These are phyloP conservation scores for Triops longicaudatus DNA, from an alignment of 1,140 invertebrate genomes.

Conservation along the genomic window DNA sequence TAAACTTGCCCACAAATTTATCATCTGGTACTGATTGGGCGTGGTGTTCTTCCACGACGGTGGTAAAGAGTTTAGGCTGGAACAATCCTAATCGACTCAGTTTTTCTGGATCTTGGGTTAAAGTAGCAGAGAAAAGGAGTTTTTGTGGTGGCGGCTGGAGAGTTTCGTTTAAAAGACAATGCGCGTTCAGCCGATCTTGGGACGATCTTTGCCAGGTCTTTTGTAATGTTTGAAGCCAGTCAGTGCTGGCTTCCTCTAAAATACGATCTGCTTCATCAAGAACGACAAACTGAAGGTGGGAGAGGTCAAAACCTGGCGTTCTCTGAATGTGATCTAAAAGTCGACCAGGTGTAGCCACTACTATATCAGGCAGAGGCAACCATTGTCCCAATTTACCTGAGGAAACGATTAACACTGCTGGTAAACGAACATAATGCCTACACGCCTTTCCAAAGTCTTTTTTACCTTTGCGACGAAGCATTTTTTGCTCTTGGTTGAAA, in stretches of 20 bases:
- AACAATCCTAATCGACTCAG: slow-evolving; percentile 77
- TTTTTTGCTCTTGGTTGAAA: slow-evolving; percentile 64
- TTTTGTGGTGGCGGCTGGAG: slow-evolving; percentile 55
- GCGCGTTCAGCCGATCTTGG: neutral
- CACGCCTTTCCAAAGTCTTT: slow-evolving; percentile 29
- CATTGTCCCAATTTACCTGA: slow-evolving; percentile 30
- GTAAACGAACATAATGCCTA: neutral
- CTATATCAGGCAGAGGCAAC: slow-evolving; percentile 59
- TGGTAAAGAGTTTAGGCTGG: slow-evolving; percentile 83
- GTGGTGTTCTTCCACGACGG: slow-evolving; percentile 42
- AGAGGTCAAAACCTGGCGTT: slow-evolving; percentile 75
- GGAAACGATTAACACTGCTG: slow-evolving; percentile 21
- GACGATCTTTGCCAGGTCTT: slow-evolving; percentile 18
- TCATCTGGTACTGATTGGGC: slow-evolving; percentile 31
- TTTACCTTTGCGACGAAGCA: slow-evolving; percentile 57
- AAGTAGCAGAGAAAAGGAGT: slow-evolving; percentile 87
- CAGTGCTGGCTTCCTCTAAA: slow-evolving; percentile 78
- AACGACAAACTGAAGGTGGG: slow-evolving; percentile 70
- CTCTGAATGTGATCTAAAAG: slow-evolving; percentile 83
- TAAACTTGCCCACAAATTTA: slow-evolving; percentile 63
- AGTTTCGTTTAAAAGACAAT: slow-evolving; percentile 15
- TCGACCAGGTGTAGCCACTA: slow-evolving; percentile 87
- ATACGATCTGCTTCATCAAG: slow-evolving; percentile 95
- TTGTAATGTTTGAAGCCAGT: slow-evolving; percentile 69
- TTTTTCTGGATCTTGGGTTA: slow-evolving; percentile 92